Conservation (phyloP, 1,140 invertebrate genomes). For the Ganaspis sp. region DNA sequence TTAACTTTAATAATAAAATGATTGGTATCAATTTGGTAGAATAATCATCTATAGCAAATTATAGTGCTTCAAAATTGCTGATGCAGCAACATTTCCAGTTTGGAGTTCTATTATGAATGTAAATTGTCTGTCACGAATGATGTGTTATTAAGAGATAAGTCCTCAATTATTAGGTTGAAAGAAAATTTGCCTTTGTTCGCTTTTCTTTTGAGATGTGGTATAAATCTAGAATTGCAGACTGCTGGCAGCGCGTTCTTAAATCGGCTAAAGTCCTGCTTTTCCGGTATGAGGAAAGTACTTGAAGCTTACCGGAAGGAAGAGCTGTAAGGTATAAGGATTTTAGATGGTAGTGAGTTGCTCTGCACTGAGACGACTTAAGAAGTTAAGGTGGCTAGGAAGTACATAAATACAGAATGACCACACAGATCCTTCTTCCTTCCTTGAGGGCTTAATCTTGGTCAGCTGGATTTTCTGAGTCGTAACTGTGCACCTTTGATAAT, state of each 20-base stretch:
- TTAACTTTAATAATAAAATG: too few species aligned
- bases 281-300: slow-evolving; percentile 2
- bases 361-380: slow-evolving; percentile 23
- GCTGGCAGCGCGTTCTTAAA: slow-evolving; percentile 6
- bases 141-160: not conserved
- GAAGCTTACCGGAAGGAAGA: slow-evolving; percentile 19
- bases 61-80: not conserved
- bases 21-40: too few species aligned
- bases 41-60: too few species aligned
- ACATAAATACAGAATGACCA: slow-evolving; percentile 37
- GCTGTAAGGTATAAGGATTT: slow-evolving; percentile 20
- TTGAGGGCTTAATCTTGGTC: slow-evolving; percentile 42
- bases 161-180: not conserved
- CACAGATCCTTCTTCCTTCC: slow-evolving; percentile 17
- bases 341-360: not conserved
- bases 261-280: slow-evolving; percentile 9
- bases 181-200: not conserved
- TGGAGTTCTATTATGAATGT: not conserved
- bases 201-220: not conserved
- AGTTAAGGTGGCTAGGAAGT: slow-evolving; percentile 36
- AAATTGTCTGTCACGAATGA: not conserved
- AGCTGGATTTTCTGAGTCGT: slow-evolving; percentile 33
- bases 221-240: slow-evolving; percentile 4
- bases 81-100: not conserved
- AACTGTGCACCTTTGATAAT: slow-evolving; percentile 21